phyloP scores from a whole-genome alignment of 2,113 vertebrate species.

The Anser brachyrhynchus region DNA sequence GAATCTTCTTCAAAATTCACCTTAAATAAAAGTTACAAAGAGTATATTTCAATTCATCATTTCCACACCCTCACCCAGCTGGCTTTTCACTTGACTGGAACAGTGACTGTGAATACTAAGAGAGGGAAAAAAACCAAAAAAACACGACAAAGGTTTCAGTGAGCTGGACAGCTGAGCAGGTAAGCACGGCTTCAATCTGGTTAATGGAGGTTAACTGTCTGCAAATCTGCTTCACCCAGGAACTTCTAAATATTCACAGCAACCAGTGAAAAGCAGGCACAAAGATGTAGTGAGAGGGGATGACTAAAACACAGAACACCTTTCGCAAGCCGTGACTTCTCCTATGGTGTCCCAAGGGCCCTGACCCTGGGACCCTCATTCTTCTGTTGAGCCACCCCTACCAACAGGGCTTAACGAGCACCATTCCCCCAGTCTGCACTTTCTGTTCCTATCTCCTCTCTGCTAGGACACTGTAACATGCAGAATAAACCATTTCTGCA shows the following conservation, averaged over 20 bases:
- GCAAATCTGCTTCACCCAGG: background rate
- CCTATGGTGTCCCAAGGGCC: background rate
- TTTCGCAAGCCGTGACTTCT: background rate
- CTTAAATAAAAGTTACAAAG: conserved; percentile 69
- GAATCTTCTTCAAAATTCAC: conserved; percentile 93
- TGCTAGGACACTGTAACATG: background rate
- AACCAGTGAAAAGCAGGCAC: background rate
- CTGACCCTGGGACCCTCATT: background rate
- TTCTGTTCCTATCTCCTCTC: background rate
- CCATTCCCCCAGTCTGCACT: background rate
- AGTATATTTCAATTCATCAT: background rate
- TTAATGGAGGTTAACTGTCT: background rate
- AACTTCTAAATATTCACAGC: background rate
- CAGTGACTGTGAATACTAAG: background rate
- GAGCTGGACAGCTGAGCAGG: background rate
- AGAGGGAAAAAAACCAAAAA: background rate
- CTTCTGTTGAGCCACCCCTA: background rate
- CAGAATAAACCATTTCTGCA: background rate
- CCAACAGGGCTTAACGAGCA: background rate
- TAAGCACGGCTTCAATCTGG: background rate
- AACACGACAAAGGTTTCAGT: background rate
- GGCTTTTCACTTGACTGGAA: background rate
- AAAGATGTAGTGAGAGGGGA: background rate
- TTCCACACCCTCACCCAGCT: background rate
- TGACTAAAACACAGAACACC: background rate